These are phyloP conservation scores for Tylochromis polylepis DNA, from an alignment of 2,113 vertebrate genomes.

Conservation along the genomic window DNA sequence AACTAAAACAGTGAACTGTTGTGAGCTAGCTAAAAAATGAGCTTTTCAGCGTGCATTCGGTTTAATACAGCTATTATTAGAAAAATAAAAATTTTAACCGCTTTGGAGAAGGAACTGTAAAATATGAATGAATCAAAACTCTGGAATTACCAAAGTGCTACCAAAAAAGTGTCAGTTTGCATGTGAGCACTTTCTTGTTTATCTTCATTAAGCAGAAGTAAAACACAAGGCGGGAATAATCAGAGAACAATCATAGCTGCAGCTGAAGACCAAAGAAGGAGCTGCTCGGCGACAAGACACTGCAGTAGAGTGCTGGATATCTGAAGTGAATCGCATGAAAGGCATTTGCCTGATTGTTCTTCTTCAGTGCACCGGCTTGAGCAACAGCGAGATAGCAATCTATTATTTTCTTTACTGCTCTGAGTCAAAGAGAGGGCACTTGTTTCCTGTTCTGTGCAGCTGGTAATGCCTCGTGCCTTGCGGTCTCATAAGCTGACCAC, in stretches of 20 bases:
- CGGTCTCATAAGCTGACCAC: conserved; percentile 28
- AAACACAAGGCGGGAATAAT: background rate
- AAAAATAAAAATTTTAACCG: background rate
- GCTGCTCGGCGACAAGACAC: conserved; percentile 41
- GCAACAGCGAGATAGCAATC: conserved; percentile 64
- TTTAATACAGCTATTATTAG: background rate
- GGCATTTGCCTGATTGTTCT: conserved; percentile 71
- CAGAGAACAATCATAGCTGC: background rate
- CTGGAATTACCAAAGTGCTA: background rate
- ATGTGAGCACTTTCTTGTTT: background rate
- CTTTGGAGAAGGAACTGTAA: background rate
- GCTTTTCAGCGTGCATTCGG: background rate
- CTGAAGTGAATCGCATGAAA: conserved; percentile 55
- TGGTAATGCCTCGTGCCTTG: conserved; percentile 21
- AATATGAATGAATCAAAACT: background rate
- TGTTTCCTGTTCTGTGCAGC: conserved; percentile 43
- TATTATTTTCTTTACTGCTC: conserved; percentile 61
- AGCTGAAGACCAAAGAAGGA: conserved; percentile 55
- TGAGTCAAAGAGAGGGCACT: conserved; percentile 49
- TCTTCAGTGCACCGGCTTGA: conserved; percentile 63
- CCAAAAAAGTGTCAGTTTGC: background rate
- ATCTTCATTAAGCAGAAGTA: background rate
- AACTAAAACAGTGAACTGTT: background rate
- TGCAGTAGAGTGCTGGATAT: conserved; percentile 25
- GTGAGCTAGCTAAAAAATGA: background rate